phyloP scores from a whole-genome alignment of 2,888 invertebrate genomes.

The Cecidostiba fungosa region DNA sequence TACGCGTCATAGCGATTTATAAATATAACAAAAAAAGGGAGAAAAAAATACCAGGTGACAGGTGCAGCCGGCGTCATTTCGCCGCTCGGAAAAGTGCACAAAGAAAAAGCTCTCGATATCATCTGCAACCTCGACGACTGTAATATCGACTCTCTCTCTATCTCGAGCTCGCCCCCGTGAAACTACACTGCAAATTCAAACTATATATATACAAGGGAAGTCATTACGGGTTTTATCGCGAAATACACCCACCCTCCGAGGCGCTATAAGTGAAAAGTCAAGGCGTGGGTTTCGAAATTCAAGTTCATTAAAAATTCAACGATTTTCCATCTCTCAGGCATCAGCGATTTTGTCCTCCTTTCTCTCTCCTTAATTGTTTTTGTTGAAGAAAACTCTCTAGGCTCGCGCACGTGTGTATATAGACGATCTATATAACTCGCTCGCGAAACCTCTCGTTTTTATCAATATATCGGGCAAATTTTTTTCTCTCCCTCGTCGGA shows the following conservation, averaged over 20 bases:
- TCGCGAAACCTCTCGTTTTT: not conserved
- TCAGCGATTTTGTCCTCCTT: not conserved
- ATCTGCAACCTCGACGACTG: slow-evolving; percentile 25
- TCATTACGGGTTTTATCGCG: not conserved
- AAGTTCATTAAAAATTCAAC: slow-evolving; percentile 6
- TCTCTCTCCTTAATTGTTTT: not conserved
- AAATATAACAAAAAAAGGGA: slow-evolving; percentile 29
- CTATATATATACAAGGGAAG: not conserved
- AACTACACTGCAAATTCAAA: not conserved
- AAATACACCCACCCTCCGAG: too few relatives aligned
- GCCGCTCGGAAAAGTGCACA: slow-evolving; percentile 44
- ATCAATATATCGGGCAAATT: slow-evolving; percentile 3
- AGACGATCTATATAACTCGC: not conserved
- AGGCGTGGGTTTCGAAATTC: not conserved
- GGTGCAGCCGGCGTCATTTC: slow-evolving; percentile 4
- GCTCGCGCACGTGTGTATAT: not conserved
- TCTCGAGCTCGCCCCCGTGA: not conserved
- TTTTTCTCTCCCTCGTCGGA: not conserved
- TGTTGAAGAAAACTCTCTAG: not conserved
- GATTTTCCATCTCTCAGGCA: not conserved
- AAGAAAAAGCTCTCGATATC: slow-evolving; percentile 34
- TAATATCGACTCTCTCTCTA: not conserved
- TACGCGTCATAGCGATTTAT: slow-evolving; percentile 39
- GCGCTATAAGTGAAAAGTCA: not conserved
- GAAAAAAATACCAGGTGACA: slow-evolving; percentile 16